These are phyloP conservation scores for Psittacula derbiana DNA, from an alignment of 2,797 vertebrate species.

Conservation along the genomic window DNA sequence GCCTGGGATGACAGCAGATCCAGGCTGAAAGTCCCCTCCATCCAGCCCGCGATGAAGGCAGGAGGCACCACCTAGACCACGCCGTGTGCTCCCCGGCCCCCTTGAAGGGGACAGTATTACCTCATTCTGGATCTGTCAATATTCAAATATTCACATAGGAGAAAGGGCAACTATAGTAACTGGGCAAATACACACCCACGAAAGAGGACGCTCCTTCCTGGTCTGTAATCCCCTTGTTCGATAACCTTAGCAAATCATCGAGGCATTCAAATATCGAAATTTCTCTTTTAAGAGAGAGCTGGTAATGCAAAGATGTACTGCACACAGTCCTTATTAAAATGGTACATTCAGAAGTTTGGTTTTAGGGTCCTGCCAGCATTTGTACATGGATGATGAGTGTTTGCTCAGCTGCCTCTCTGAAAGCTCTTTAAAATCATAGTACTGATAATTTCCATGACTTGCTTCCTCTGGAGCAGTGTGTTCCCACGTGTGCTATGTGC, in stretches of 20 bases:
- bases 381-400: background rate
- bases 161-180: slow-evolving; percentile 5
- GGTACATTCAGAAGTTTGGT: background rate
- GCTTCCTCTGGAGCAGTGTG: background rate
- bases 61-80: background rate
- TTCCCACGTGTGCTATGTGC: background rate
- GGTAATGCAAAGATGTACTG: background rate
- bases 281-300: background rate
- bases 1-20: background rate
- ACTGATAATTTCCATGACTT: background rate
- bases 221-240: slow-evolving; percentile 4
- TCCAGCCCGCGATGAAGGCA: background rate
- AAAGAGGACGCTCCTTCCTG: slow-evolving; percentile 3
- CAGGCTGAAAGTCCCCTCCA: background rate
- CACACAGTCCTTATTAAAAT: background rate
- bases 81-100: background rate
- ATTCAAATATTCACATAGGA: slow-evolving; percentile 7
- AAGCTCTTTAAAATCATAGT: background rate
- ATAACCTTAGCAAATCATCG: background rate
- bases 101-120: background rate
- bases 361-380: background rate
- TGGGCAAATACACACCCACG: background rate
- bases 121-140: background rate
- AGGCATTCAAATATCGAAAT: background rate
- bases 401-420: slow-evolving; percentile 5